Percentiles rank a stretch among this genome's conserved stretches.
Evolutionary conservation across 2,113 vertebrate species (phyloP).

Genomic region (Athene noctua): DNA sequence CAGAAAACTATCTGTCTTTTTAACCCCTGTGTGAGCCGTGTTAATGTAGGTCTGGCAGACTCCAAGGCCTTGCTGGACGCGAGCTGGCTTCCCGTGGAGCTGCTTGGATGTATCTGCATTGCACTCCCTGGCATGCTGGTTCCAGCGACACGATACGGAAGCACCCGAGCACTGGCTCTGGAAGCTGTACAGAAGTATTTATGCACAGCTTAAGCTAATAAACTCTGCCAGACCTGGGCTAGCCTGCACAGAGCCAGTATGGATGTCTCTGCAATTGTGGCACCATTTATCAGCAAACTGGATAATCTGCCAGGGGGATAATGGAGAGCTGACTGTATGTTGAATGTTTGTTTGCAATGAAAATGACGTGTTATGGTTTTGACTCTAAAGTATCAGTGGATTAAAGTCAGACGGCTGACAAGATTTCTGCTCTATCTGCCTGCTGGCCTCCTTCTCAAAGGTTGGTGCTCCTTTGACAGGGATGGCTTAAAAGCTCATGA

Average conservation of each 20-base stretch:
- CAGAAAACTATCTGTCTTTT: conserved; percentile 39
- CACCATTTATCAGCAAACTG: conserved; percentile 49
- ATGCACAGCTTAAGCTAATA: conserved; percentile 55
- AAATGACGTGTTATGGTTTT: conserved; percentile 39
- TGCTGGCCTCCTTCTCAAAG: conserved; percentile 5
- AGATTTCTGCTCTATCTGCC: conserved; percentile 31
- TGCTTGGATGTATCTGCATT: neutral
- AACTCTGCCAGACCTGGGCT: conserved; percentile 39
- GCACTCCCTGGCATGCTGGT: neutral
- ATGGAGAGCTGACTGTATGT: conserved; percentile 38
- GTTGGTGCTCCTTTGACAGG: neutral
- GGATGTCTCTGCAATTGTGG: conserved; percentile 33
- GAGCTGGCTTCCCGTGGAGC: neutral
- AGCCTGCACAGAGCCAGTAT: conserved; percentile 25
- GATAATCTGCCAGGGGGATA: conserved; percentile 53
- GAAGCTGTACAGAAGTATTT: conserved; percentile 31
- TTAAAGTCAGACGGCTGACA: conserved; percentile 46
- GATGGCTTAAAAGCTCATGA: conserved; percentile 31
- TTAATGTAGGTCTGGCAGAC: conserved; percentile 9
- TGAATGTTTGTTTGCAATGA: conserved; percentile 34
- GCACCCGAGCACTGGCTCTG: neutral
- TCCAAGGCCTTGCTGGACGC: neutral
- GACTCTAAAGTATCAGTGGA: conserved; percentile 15
- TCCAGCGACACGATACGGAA: neutral
- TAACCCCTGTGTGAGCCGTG: neutral